Base-by-base conservation (phyloP, 1,140 invertebrate genomes). In the Plectrocnemia conspersa region DNA sequence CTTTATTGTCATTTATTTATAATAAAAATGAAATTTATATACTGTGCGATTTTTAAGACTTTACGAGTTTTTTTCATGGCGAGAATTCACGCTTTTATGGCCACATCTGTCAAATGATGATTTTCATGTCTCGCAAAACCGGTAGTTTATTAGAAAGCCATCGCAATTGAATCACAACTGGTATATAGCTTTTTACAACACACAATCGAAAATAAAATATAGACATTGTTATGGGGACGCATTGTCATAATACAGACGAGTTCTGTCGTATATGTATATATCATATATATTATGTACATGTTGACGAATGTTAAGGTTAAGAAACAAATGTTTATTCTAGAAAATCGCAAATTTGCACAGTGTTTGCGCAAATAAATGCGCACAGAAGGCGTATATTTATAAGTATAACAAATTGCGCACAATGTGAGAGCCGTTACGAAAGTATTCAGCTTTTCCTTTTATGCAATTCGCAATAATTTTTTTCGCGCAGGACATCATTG, bases 401-500 rank as follows among this genome's bases (percentile, higher is more conserved):
- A n/a, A n/a, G n/a, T n/a, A n/a, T n/a, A n/a, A n/a, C 21, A 15
- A 45, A 45, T 13, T 22, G 22, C 4, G 16, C 23, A 50, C 47
- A 50, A 50, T 50, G 19, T 16, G 23, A 50, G 47, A 27, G 47
- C 47, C 47, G 47, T 50, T 50, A 38, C 47, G 33, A 38, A 2
- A 27, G 32, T 23, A 38, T 50, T 50, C 32, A 50, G 25, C 25
- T 50, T 50, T 35, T 19, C 47, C 40, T 50, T 50, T 27, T 11
- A 50, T 50, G 47, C 47, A 50, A 50, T 50, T 38, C 47, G 21
- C 16, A 9, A 19, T 15, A 47, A 11, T 32, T 50, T 50, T 50
- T 50, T 38, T 50, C 18, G 15, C 21, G 47, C 47, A 50, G 36
- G 47, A 50, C 47, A 50, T 50, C 22, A 50, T 50, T 50, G 47